A percentile compares a stretch with the other conserved stretches of the same genome.
Conservation (phyloP, 2,888 invertebrate genomes). For the Euzophera pinguis region DNA sequence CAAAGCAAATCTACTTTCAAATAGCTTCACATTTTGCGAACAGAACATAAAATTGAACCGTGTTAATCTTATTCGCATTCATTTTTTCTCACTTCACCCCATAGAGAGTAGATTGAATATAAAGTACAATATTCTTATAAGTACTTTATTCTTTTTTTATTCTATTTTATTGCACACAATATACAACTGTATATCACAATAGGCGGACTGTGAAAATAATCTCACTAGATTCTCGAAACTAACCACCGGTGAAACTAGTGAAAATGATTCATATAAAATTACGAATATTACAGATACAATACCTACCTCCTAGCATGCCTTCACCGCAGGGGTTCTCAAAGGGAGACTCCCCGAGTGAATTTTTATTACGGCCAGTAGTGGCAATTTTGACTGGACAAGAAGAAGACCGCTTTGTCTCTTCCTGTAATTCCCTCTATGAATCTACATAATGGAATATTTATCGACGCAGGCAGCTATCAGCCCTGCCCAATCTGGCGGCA, state of each 20-base stretch:
- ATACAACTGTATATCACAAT: too few relatives aligned
- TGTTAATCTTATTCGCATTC: constrained; percentile 5
- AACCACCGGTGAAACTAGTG: too few relatives aligned
- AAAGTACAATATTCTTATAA: neutral
- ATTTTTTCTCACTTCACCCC: constrained; percentile 2
- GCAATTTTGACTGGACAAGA: too few relatives aligned
- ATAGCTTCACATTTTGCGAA: neutral
- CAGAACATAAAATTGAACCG: neutral
- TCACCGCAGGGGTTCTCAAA: too few relatives aligned
- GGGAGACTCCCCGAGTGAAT: too few relatives aligned
- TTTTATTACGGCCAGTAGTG: too few relatives aligned
- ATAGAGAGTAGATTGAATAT: neutral
- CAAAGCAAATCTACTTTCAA: neutral
- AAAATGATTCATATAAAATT: too few relatives aligned
- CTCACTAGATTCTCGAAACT: too few relatives aligned
- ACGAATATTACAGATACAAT: too few relatives aligned
- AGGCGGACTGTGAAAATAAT: too few relatives aligned
- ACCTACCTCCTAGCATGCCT: too few relatives aligned
- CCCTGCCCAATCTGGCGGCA: neutral
- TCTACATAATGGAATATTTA: constrained; percentile 3
- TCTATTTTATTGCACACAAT: too few relatives aligned
- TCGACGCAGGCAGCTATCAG: neutral
- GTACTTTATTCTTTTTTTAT: neutral
- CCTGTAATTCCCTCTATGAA: neutral
- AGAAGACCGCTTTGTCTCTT: neutral